Evolutionary conservation across 2,888 invertebrate genomes (phyloP).

Genomic region (Xiphydria camelus): DNA sequence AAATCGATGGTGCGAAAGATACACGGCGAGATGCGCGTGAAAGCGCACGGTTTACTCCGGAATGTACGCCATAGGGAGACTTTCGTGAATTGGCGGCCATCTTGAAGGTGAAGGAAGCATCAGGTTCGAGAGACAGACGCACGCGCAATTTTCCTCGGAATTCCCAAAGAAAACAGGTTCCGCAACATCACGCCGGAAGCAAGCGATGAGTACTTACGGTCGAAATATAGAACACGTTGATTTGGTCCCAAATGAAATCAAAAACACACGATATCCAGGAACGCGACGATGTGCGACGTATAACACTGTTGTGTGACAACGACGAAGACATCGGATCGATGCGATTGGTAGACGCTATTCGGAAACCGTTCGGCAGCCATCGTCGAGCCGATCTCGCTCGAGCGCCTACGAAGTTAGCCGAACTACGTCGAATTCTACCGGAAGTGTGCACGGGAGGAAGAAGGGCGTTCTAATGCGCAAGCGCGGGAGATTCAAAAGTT

Average conservation of each 20-base stretch:
- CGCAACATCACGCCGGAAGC: conserved; percentile 1
- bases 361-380: conserved; percentile 27
- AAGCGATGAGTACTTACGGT: conserved; percentile 41
- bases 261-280: conserved; percentile 43
- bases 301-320: conserved; percentile 50
- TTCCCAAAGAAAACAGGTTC: conserved; percentile 9
- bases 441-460: too few species aligned
- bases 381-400: conserved; percentile 20
- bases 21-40: neutral
- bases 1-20: conserved; percentile 3
- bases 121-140: conserved; percentile 35
- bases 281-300: conserved; percentile 40
- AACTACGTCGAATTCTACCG: neutral
- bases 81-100: conserved; percentile 47
- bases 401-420: conserved; percentile 10
- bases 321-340: conserved; percentile 50
- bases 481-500: too few species aligned
- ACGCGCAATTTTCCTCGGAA: conserved; percentile 34
- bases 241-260: conserved; percentile 45
- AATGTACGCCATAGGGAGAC: conserved; percentile 41
- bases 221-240: conserved; percentile 36
- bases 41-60: conserved; percentile 2
- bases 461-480: too few species aligned
- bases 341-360: conserved; percentile 36
- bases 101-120: conserved; percentile 43